Base-by-base conservation (phyloP, 2,113 vertebrate genomes). In the Hippolais icterina region DNA sequence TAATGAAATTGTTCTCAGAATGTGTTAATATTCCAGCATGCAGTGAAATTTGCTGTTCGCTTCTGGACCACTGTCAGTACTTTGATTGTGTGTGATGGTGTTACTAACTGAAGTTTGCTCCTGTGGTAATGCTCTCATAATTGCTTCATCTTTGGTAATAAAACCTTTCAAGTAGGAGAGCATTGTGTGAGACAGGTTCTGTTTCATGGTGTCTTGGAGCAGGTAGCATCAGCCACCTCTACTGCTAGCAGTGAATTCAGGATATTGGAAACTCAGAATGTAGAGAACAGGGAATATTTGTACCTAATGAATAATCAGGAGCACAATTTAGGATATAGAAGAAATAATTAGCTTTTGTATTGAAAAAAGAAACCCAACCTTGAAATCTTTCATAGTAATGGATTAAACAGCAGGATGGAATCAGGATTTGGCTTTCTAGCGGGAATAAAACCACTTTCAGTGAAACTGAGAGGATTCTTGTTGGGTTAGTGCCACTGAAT, bases 41-140 rank as follows among this genome's bases (percentile, higher is more conserved):
- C 4, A 52, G 24, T 0, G 0, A 25, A 91, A 76, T 80, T 56
- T 83, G 37, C 42, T 74, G 23, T 79, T 88, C 0, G 2, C 57
- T 35, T 65, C 71, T 86, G 79, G 79, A n/a, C 37, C 1, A 2
- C 54, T 80, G 54, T 86, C 63, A 46, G 47, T 76, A 29, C 24
- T 83, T 83, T 5, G 16, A 14, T 80, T 42, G 21, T 57, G 12
- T 59, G 42, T 68, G 33, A 13, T 90, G 78, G 4, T 54, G 42
- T 21, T 60, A 63, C 6, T 69, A 69, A 49, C 24, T 75, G 68
- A 41, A 57, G 24, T 64, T 85, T 72, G 9, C 70, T 87, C 4
- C 68, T 87, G 53, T 69, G 56, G 56, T 25, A 25, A 29, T 85
- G 20, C 23, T 72, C 61, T 57, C 59, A 22, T 41, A 50, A 46